Base-by-base conservation (phyloP, 2,113 vertebrate species). In the Eretmochelys imbricata region DNA sequence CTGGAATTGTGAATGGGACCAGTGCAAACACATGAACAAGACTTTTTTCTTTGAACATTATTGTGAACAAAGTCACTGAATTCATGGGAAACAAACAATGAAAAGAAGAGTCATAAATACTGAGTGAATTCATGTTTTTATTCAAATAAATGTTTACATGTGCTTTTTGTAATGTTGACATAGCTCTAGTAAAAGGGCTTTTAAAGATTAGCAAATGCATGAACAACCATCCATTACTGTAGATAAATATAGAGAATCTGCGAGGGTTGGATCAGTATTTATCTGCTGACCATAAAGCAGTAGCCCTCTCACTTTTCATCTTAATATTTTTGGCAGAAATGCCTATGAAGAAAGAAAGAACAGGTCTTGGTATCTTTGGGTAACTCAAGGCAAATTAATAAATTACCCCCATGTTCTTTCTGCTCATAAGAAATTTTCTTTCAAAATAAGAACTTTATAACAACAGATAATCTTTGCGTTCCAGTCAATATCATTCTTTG, bases 321-420 rank as follows among this genome's bases (percentile, higher is more conserved):
- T 88, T 49, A 2, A 9, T 93, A 0, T 42, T 80, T 95, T 92
- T 88, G 0, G 1, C 16, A 80, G 57, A 91, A 29, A 38, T 80
- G 22, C 4, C 81, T 6, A 91, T 87, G 42, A 94, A 72, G 55
- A 82, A 80, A n/a, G 65, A 92, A 95, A 93, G 65, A 6, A 82
- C 38, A 50, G 22, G 6, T 93, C 92, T 89, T 92, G 53, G 78
- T 92, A 78, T 80, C 95, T 89, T 75, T 89, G 38, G 5, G 46
- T 86, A 93, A 11, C 24, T 46, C 72, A 76, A 10, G 27, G 72
- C 4, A 25, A 25, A 12, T 48, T 76, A 46, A 46, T 48, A 75
- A 16, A 48, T 46, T 50, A 84, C 65, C n/a, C n/a, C 10, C 4
- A 16, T 50, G 29, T n/a, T 57, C 25, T 46, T 27, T 81, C 25